phyloP scores from a whole-genome alignment of 2,888 invertebrate species.

The Lampropteryx suffumata region DNA sequence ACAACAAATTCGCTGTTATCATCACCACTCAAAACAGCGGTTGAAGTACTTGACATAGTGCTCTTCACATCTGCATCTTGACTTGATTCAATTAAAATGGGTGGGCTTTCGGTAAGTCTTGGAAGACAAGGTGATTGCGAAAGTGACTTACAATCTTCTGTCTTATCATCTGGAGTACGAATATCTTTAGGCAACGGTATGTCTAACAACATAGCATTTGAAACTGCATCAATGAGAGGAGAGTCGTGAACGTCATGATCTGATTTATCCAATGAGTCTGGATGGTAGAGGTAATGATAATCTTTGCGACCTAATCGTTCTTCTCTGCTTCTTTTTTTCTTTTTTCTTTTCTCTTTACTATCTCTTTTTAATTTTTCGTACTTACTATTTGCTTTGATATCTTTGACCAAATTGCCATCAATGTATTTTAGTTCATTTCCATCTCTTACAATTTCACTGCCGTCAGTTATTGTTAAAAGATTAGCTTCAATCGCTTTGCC shows the following conservation, averaged over 20 bases:
- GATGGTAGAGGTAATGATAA: conserved; percentile 84
- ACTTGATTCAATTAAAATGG: conserved; percentile 51
- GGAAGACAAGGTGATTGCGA: conserved; percentile 85
- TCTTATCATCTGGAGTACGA: conserved; percentile 52
- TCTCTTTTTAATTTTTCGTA: conserved; percentile 79
- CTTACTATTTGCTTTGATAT: conserved; percentile 34
- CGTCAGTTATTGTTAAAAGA: conserved; percentile 83
- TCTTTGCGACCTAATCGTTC: conserved; percentile 87
- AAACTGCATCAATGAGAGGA: conserved; percentile 46
- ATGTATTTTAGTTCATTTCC: conserved; percentile 82
- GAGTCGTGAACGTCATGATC: conserved; percentile 46
- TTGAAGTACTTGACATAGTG: conserved; percentile 28
- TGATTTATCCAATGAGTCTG: conserved; percentile 70
- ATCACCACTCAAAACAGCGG: conserved; percentile 36
- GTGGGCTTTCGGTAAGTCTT: conserved; percentile 85
- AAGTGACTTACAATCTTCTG: conserved; percentile 59
- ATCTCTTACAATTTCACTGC: conserved; percentile 51
- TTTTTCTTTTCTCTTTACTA: conserved; percentile 91
- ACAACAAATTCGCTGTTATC: conserved; percentile 51
- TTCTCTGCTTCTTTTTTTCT: conserved; percentile 92
- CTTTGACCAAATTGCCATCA: conserved; percentile 58
- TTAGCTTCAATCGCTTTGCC: conserved; percentile 92
- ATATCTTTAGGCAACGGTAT: conserved; percentile 68
- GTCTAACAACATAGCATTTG: conserved; percentile 61
- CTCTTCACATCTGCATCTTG: conserved; percentile 46